Conservation (phyloP, 2,888 invertebrate species). For the Pollenia angustigena region DNA sequence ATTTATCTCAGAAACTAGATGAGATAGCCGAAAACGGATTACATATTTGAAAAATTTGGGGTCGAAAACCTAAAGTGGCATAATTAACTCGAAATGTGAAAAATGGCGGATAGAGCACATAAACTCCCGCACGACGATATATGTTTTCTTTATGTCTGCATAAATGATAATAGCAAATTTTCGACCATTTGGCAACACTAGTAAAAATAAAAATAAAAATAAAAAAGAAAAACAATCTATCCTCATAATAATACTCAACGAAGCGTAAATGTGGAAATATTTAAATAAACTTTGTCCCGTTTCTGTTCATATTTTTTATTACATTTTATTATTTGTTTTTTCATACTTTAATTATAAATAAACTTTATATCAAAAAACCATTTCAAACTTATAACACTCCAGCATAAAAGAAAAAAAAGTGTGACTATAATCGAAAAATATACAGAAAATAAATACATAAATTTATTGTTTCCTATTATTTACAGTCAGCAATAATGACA, state of each 20-base stretch:
- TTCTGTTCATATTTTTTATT: background rate
- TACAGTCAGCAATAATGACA: conserved; percentile 13
- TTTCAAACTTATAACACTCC: background rate
- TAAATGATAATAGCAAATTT: no score
- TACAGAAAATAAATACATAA: conserved; percentile 1
- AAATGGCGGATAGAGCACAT: no score
- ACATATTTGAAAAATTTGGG: no score
- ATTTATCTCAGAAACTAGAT: no score
- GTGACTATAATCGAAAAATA: background rate
- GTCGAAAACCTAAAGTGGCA: no score
- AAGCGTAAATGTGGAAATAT: background rate
- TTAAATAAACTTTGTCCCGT: background rate
- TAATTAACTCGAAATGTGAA: no score
- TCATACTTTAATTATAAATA: conserved; percentile 8
- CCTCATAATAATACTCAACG: background rate
- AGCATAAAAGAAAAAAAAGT: conserved; percentile 16
- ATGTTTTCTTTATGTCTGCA: no score
- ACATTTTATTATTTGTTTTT: background rate
- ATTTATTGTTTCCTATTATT: conserved; percentile 18
- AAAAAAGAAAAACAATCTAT: no score
- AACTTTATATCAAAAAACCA: background rate
- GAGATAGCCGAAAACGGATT: no score
- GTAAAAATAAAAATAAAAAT: no score
- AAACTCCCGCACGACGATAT: no score
- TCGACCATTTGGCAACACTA: no score